phyloP scores from a whole-genome alignment of 2,888 invertebrate genomes.

The Pantelozetes paolii region DNA sequence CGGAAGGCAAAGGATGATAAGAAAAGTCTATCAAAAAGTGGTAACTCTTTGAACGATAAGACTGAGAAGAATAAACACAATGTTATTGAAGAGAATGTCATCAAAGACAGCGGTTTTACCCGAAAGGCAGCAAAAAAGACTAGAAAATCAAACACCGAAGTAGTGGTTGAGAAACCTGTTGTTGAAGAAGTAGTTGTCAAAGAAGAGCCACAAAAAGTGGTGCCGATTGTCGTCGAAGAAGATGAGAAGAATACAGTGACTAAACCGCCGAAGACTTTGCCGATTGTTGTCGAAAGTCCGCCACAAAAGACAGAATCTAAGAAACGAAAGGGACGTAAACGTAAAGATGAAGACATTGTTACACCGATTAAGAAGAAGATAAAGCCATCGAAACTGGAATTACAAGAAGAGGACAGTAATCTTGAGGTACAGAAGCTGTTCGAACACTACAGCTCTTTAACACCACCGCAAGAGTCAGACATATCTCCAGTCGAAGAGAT shows the following conservation, averaged over 20 bases:
- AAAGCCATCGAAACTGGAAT: slow-evolving; percentile 54
- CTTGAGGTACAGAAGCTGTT: slow-evolving; percentile 30
- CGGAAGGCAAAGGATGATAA: slow-evolving; percentile 58
- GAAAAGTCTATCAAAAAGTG: slow-evolving; percentile 59
- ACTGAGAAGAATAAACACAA: slow-evolving; percentile 40
- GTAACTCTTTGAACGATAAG: background rate
- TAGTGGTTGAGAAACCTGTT: background rate
- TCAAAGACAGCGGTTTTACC: background rate
- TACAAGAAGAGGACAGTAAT: slow-evolving; percentile 50
- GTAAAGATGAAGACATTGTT: slow-evolving; percentile 44
- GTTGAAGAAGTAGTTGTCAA: background rate
- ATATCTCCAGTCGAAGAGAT: slow-evolving; percentile 44
- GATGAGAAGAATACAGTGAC: slow-evolving; percentile 42
- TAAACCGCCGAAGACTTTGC: slow-evolving; percentile 36
- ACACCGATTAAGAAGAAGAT: slow-evolving; percentile 52
- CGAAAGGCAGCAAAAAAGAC: background rate
- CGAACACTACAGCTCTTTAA: slow-evolving; percentile 19
- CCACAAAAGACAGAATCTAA: slow-evolving; percentile 54
- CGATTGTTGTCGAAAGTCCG: background rate
- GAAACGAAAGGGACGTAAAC: slow-evolving; percentile 44
- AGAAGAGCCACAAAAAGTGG: slow-evolving; percentile 55
- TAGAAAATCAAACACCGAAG: background rate
- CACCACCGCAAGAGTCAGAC: slow-evolving; percentile 38
- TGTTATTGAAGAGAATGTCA: slow-evolving; percentile 16
- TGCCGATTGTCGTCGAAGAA: slow-evolving; percentile 39